A percentile compares a stretch with the other conserved stretches of the same genome.
Evolutionary conservation across 2,888 invertebrate species (phyloP).

Genomic region (Augiades crinisus): DNA sequence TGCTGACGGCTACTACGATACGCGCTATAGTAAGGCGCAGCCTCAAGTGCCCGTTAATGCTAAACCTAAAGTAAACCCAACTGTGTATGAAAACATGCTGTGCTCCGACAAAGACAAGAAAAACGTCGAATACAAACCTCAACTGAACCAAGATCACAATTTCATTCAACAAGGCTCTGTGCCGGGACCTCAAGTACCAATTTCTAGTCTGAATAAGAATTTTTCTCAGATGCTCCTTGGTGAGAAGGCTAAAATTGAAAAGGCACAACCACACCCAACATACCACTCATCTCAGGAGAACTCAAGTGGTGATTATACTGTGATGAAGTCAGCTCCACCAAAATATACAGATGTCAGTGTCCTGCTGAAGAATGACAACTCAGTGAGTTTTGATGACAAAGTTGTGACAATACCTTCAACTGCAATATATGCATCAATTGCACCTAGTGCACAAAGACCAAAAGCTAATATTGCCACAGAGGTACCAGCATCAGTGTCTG

Average conservation of each 20-base stretch:
- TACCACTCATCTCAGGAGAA: slow-evolving; percentile 58
- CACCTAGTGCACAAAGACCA: slow-evolving; percentile 77
- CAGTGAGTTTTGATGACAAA: slow-evolving; percentile 67
- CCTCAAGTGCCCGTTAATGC: slow-evolving; percentile 88
- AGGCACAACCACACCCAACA: slow-evolving; percentile 78
- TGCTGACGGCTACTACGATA: slow-evolving; percentile 75
- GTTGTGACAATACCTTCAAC: slow-evolving; percentile 71
- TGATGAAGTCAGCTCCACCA: slow-evolving; percentile 76
- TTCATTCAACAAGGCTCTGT: slow-evolving; percentile 68
- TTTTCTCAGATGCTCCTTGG: slow-evolving; percentile 49
- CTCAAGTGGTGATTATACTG: slow-evolving; percentile 67
- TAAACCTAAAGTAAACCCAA: slow-evolving; percentile 62
- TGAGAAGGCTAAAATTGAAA: slow-evolving; percentile 76
- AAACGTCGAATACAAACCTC: slow-evolving; percentile 60
- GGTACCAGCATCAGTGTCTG: slow-evolving; percentile 75
- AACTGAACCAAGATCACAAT: slow-evolving; percentile 57
- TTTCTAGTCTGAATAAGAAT: slow-evolving; percentile 54
- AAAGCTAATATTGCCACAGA: slow-evolving; percentile 79
- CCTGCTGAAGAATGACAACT: slow-evolving; percentile 59
- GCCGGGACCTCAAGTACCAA: slow-evolving; percentile 71
- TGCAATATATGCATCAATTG: slow-evolving; percentile 78
- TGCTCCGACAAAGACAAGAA: slow-evolving; percentile 70
- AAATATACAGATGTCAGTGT: slow-evolving; percentile 74
- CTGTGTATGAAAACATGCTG: slow-evolving; percentile 75
- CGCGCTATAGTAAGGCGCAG: slow-evolving; percentile 87